Evolutionary conservation across 2,888 invertebrate genomes (phyloP), one percentile per base, ranked within the genome.

Genomic region (Hemicrepidius hirtus): DNA sequence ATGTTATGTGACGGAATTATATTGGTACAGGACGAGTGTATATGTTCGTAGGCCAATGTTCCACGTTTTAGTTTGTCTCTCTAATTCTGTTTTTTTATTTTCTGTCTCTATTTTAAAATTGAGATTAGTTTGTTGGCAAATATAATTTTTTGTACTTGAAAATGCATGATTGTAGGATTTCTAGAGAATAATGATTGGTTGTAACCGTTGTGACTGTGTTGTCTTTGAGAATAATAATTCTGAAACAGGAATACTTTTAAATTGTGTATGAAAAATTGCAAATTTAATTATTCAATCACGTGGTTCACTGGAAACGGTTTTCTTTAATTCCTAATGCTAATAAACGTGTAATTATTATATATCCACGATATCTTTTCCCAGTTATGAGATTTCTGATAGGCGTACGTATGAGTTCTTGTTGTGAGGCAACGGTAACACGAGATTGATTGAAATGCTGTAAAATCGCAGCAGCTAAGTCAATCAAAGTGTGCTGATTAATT

Each of bases 311-410:
- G 21, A 37, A 64, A 64, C 21, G 63, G 37, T 55, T 68, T 69
- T 62, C 37, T 69, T 65, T 57, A 70, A 70, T 70, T 57, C 53
- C 53, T 68, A 35, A 32, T 49, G 63, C 49, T 68, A 73, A 72
- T 72, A 72, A 72, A 73, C 73, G 64, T 73, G 68, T 73, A 73
- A 73, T 73, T 73, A 64, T 68, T 62, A 59, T 73, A 67, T 72
- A 68, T 66, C 66, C 66, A 65, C 66, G 49, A 71, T 65, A 70
- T 66, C 50, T 66, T 66, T 71, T 71, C 60, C 46, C 32, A 66
- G 65, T 71, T 66, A 71, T 71, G 60, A 66, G 71, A 71, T 66
- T 71, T 66, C 49, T 66, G 41, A 66, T 66, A 59, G 66, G 49
- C 46, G 62, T 71, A 62, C 24, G 71, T 71, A 71, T 59, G 53